Base-by-base conservation (phyloP, 2,888 invertebrate species). In the Bruchidius siliquastri region DNA sequence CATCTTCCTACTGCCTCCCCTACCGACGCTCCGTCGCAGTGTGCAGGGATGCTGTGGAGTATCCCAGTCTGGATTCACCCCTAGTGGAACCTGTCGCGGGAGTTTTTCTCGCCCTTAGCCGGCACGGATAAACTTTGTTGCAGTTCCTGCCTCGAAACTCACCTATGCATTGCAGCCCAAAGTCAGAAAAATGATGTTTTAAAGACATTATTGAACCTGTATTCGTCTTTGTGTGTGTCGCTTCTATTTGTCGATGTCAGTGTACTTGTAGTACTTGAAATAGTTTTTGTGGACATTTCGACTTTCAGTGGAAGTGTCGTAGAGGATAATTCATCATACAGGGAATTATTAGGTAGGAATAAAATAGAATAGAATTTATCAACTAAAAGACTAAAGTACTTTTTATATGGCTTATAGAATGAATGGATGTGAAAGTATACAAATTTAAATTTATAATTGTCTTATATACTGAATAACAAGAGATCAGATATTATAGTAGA, bases 1-100 rank as follows among this genome's bases (percentile, higher is more conserved):
- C 77, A 77, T 77, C 76, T 76, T 77, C 77, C 76, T 79, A 73
- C 81, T n/a, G 76, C 76, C 73, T 68, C 73, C 82, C 81, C 81
- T 79, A 80, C 79, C 79, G 80, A 77, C 78, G 82, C 81, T 79
- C 80, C 80, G 82, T 81, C 83, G 82, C 81, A 81, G 82, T 80
- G 81, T 80, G 80, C 79, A 79, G 80, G 80, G 79, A 78, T 80
- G 81, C 80, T 81, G 80, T 79, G 80, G 79, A 81, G 76, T 81
- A 81, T 81, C 82, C 84, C 84, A 84, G 84, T 84, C 82, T 79
- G 79, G 81, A 82, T 81, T 82, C 81, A 79, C 78, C 77, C 76
- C 78, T 77, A 75, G 78, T 78, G 80, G 80, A 78, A 77, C 79
- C 80, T 79, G 79, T 77, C 78, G 79, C 78, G 77, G 72, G 76